phyloP scores from a whole-genome alignment of 1,140 invertebrate species.

The Helicoverpa armigera region DNA sequence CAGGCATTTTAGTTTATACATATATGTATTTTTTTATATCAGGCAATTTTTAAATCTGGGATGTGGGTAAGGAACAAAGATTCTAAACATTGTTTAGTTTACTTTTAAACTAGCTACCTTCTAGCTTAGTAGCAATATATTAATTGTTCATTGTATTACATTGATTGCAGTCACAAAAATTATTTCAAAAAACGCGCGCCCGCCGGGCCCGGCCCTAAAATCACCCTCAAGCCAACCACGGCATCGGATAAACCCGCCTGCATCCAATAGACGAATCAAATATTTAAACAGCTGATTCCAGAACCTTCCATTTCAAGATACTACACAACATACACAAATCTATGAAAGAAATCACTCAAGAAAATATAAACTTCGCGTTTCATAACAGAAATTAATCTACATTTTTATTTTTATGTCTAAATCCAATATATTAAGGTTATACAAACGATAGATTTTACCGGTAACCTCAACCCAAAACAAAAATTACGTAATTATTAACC shows the following conservation, averaged over 20 bases:
- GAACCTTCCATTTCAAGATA: conserved; percentile 71
- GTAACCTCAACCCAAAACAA: conserved; percentile 48
- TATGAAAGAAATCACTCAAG: neutral
- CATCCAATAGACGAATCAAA: conserved; percentile 44
- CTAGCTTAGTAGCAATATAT: too few species aligned
- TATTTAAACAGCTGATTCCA: conserved; percentile 79
- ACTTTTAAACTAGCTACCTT: neutral
- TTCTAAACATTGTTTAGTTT: neutral
- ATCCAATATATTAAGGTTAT: conserved; percentile 21
- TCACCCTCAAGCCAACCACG: conserved; percentile 50
- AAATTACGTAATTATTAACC: conserved; percentile 41
- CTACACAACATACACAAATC: neutral
- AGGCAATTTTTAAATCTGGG: too few species aligned
- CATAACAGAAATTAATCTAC: neutral
- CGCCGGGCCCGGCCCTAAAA: conserved; percentile 33
- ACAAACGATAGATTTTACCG: conserved; percentile 23
- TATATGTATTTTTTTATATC: too few species aligned
- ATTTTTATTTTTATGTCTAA: neutral
- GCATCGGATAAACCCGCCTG: conserved; percentile 28
- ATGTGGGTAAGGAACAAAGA: neutral
- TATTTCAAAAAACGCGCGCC: conserved; percentile 61
- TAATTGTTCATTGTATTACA: neutral
- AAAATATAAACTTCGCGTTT: neutral
- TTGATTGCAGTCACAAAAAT: neutral
- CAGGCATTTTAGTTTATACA: too few species aligned